These are phyloP conservation scores for Perca fluviatilis DNA, from an alignment of 2,113 vertebrate genomes.

Conservation along the genomic window DNA sequence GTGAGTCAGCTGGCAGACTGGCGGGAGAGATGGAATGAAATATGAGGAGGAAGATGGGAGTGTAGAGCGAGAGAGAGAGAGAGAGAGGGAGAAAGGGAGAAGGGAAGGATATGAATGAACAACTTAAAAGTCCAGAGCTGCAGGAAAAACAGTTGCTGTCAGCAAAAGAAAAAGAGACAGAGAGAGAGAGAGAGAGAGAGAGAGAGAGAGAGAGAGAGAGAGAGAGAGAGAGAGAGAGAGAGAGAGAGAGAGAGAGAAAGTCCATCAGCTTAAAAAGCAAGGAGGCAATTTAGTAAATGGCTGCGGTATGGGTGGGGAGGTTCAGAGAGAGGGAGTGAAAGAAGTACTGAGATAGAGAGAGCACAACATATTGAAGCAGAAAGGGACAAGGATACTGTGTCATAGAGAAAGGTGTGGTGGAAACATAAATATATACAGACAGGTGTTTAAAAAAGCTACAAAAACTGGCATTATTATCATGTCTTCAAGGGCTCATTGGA, in stretches of 20 bases:
- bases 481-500: not conserved
- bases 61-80: not conserved
- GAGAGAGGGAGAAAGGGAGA: not conserved
- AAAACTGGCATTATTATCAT: not conserved
- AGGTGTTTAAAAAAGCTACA: not conserved
- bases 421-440: not conserved
- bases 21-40: constrained; percentile 64
- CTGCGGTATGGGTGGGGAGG: constrained; percentile 55
- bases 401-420: not conserved
- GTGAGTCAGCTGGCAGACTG: constrained; percentile 62
- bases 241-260: constrained; percentile 35
- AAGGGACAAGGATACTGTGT: not conserved
- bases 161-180: constrained; percentile 66
- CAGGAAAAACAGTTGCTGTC: constrained; percentile 68
- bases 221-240: constrained; percentile 12
- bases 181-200: constrained; percentile 12
- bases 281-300: constrained; percentile 67
- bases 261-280: constrained; percentile 69
- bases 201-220: constrained; percentile 33
- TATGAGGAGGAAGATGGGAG: constrained; percentile 50
- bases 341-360: constrained; percentile 28
- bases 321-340: constrained; percentile 19
- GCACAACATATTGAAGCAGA: constrained; percentile 8
- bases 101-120: constrained; percentile 66
- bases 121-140: constrained; percentile 57